Base-by-base conservation (phyloP, 2,113 vertebrate species). In the Mola mola region DNA sequence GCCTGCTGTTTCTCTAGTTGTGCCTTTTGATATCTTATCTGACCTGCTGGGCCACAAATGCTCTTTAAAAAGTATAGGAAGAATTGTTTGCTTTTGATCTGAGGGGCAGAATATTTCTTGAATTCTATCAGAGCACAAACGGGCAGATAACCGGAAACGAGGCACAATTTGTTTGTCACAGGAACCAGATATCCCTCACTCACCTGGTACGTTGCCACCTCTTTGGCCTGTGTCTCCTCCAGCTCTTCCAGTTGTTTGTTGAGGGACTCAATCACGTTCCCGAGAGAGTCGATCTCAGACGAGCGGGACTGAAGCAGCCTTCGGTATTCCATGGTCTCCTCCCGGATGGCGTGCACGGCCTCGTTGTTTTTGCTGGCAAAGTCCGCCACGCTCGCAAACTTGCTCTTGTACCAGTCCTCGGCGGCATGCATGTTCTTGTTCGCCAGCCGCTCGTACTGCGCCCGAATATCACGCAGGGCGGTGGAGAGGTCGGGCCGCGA, bases 291-390 rank as follows among this genome's bases (percentile, higher is more conserved):
- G 3, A 94, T 90, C 88, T 94, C 94, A 0, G 91, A 87, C 1
- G 93, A 92, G 38, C 92, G 90, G 22, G 92, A 83, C 63, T 92
- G 92, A 6, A 95, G 91, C 72, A 92, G 82, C 21, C 90, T 73
- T 42, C 94, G 91, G 85, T 95, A 95, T 69, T 94, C 93, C 38
- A 88, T 82, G 3, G 93, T 93, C 89, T 96, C 94, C 62, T 93
- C 93, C 4, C 94, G 92, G 72, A 94, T 90, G 75, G 90, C 88
- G 19, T 92, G 90, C 56, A 90, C 93, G 0, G 91, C 91, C 80
- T 93, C 92, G 62, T 91, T 91, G 89, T 93, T 93, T 56, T 88
- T 88, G 72, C 78, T 82, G 11, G 93, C 91, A 61, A 85, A 85
- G 84, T 93, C 91, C 1, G 89, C 88, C 68, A 92, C 92, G 0